Evolutionary conservation across 1,140 invertebrate genomes (phyloP).

Genomic region (Hylyphantes graminicola): DNA sequence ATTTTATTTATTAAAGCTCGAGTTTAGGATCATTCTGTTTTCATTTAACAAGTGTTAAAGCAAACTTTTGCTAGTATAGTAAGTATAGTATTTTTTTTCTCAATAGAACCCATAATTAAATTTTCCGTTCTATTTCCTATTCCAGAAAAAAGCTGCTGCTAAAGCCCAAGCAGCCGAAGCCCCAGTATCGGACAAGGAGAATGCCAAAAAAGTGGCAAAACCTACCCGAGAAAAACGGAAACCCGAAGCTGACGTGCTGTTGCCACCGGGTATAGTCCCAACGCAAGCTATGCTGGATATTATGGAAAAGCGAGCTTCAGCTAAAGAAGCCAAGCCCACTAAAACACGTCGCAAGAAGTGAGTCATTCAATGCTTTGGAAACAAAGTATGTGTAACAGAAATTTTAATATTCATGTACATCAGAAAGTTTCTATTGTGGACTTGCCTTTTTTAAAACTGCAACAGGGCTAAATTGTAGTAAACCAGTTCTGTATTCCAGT

Average conservation of each 20-base stretch:
- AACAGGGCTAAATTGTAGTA: too few relatives aligned
- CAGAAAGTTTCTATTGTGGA: not conserved
- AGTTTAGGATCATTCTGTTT: too few relatives aligned
- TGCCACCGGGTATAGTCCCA: conserved; percentile 20
- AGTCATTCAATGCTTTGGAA: not conserved
- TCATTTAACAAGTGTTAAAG: too few relatives aligned
- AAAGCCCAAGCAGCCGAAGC: not conserved
- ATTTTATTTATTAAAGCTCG: too few relatives aligned
- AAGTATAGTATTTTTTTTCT: not conserved
- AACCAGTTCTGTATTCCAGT: too few relatives aligned
- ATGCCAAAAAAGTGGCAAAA: conserved; percentile 15
- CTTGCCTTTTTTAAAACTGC: too few relatives aligned
- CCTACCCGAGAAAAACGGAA: conserved; percentile 27
- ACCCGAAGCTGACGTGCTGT: not conserved
- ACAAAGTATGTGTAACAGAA: not conserved
- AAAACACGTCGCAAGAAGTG: conserved; percentile 30
- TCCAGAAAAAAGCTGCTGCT: conserved; percentile 15
- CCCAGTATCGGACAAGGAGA: conserved; percentile 5
- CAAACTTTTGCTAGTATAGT: not conserved
- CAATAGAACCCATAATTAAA: not conserved
- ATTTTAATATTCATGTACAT: not conserved
- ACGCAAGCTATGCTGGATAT: conserved; percentile 51
- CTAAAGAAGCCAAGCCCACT: conserved; percentile 5
- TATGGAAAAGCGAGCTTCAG: conserved; percentile 15
- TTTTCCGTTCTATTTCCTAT: too few relatives aligned